Evolutionary conservation across 2,888 invertebrate species (phyloP).

Genomic region (Tortricodes alternella): DNA sequence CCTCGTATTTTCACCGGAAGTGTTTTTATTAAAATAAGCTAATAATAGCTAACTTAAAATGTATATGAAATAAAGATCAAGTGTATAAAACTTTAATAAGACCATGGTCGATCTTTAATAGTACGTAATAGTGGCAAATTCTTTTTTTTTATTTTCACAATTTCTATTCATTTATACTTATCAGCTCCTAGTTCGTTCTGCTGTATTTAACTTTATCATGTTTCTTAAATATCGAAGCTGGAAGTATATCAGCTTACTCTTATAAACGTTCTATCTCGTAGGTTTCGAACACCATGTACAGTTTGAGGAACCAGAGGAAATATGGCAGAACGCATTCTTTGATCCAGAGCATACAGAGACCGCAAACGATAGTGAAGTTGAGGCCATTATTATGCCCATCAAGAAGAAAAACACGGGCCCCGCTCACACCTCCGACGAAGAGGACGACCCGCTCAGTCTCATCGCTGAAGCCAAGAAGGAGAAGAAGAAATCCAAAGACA

Average conservation of each 20-base stretch:
- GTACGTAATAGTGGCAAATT: too few relatives aligned
- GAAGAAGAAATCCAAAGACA: conserved; percentile 64
- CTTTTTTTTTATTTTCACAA: too few relatives aligned
- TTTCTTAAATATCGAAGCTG: too few relatives aligned
- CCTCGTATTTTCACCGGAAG: too few relatives aligned
- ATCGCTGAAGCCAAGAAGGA: conserved; percentile 52
- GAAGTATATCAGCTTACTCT: not conserved
- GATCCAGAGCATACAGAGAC: conserved; percentile 48
- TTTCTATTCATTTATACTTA: too few relatives aligned
- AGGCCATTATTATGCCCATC: conserved; percentile 38
- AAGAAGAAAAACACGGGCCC: conserved; percentile 48
- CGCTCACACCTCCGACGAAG: conserved; percentile 46
- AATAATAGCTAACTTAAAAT: too few relatives aligned
- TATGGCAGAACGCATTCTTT: conserved; percentile 52
- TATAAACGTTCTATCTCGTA: conserved; percentile 35
- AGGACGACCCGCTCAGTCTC: conserved; percentile 60
- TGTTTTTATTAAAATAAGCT: too few relatives aligned
- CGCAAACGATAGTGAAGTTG: conserved; percentile 42
- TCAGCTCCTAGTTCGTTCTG: too few relatives aligned
- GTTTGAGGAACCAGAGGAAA: conserved; percentile 61
- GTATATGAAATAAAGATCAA: too few relatives aligned
- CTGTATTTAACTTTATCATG: too few relatives aligned
- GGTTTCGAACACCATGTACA: conserved; percentile 77
- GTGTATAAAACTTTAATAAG: too few relatives aligned
- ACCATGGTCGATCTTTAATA: too few relatives aligned